Evolutionary conservation across 1,140 invertebrate genomes (phyloP).

Genomic region (Rhagoletis zephyria): DNA sequence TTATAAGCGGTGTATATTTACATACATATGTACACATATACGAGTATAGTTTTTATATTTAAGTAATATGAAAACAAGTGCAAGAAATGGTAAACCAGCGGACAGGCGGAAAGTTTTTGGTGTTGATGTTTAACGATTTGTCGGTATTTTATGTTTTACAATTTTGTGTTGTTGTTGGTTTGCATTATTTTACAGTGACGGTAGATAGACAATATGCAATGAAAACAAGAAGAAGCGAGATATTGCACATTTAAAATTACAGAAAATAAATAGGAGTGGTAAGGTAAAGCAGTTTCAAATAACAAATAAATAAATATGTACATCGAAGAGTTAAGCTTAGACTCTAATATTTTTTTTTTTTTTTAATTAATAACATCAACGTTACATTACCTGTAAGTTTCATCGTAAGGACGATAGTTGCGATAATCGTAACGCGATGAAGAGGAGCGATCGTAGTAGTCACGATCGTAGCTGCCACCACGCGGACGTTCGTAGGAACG

Average conservation of each 20-base stretch:
- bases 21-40: neutral
- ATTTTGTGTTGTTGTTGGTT: slow-evolving; percentile 48
- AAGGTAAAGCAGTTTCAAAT: slow-evolving; percentile 6
- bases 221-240: slow-evolving; percentile 10
- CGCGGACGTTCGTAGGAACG: slow-evolving; percentile 69
- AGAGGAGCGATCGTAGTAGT: slow-evolving; percentile 69
- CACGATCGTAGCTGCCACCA: slow-evolving; percentile 63
- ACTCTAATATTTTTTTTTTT: slow-evolving; percentile 2
- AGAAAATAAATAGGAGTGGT: neutral
- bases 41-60: neutral
- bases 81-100: neutral
- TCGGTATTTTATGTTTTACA: neutral
- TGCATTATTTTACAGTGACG: slow-evolving; percentile 47
- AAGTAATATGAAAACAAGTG: neutral
- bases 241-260: slow-evolving; percentile 16
- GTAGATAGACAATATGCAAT: slow-evolving; percentile 41
- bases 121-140: slow-evolving; percentile 32
- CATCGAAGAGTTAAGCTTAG: neutral
- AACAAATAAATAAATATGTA: slow-evolving; percentile 25
- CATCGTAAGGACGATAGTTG: slow-evolving; percentile 74
- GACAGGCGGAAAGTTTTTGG: slow-evolving; percentile 14
- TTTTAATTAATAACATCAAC: neutral
- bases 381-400: slow-evolving; percentile 72
- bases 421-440: slow-evolving; percentile 72
- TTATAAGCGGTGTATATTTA: neutral